Evolutionary conservation across 1,140 invertebrate genomes (phyloP), one percentile per base, ranked within the genome.

Genomic region (Tyrophagus putrescentiae): DNA sequence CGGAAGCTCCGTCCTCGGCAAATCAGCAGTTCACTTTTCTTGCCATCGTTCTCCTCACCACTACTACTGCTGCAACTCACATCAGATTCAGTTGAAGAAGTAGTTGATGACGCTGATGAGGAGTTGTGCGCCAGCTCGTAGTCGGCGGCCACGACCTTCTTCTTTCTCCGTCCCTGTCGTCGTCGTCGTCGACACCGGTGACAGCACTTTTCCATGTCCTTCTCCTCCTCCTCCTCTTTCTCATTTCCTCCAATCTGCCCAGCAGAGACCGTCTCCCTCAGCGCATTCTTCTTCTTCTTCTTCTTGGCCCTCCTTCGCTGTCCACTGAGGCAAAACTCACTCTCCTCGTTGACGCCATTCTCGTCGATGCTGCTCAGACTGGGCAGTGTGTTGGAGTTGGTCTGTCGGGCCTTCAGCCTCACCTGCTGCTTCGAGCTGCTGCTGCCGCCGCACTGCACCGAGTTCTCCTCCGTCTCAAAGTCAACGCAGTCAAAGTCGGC

Each of bases 281-380:
- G 23, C 21, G 45, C 7, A 7, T 13, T 25, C 31, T 6, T 25
- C 18, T 48, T 25, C 31, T 18, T 48, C 31, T 9, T 48, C 18
- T 25, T 54, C 25, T 54, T 54, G 27, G 13, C 18, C 18, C 21
- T 48, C 31, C 7, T 48, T 48, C 9, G 7, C 45, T 13, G 45
- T 48, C 7, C 7, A 48, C 32, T 52, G n/a, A n/a, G n/a, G n/a
- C n/a, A n/a, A n/a, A n/a, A n/a, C 48, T 52, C 48, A 3, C 27
- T 28, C 27, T 54, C 52, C 39, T 54, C 52, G 39, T 28, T 54
- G 25, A 25, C 41, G 27, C 57, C 39, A 45, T 59, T 59, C 25
- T 59, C 57, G 34, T 59, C 57, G 23, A 59, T 59, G 25, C 39
- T 44, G 23, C 57, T 59, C 39, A 59, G 21, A 59, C 57, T 59